Conservation (phyloP, 2,797 vertebrate species). For the Apogon talboti region DNA sequence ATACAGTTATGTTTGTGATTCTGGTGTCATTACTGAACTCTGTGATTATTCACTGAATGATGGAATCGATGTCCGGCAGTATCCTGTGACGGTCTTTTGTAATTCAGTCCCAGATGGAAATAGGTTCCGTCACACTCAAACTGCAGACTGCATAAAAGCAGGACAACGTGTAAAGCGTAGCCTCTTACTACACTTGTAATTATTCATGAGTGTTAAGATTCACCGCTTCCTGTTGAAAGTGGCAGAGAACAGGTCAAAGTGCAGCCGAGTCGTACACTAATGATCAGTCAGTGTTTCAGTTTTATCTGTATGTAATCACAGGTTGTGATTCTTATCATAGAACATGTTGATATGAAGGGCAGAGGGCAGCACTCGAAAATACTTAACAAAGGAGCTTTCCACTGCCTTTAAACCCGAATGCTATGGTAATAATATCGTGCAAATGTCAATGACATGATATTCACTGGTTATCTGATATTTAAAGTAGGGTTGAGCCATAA, state of each 20-base stretch:
- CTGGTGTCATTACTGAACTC: too few relatives aligned
- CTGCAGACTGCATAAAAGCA: not conserved
- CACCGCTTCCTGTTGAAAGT: not conserved
- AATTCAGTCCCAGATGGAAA: not conserved
- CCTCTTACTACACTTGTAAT: not conserved
- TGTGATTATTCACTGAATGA: not conserved
- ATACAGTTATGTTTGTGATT: too few relatives aligned
- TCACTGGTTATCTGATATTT: too few relatives aligned
- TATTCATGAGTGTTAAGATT: too few relatives aligned
- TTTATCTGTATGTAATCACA: not conserved
- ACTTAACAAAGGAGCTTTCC: too few relatives aligned
- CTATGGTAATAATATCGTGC: too few relatives aligned
- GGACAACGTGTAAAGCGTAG: not conserved
- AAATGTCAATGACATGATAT: too few relatives aligned
- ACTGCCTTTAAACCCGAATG: too few relatives aligned
- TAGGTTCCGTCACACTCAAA: not conserved
- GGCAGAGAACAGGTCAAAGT: conserved; percentile 1
- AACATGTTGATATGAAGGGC: not conserved
- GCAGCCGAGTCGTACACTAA: not conserved
- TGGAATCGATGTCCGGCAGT: not conserved
- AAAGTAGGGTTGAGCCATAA: too few relatives aligned
- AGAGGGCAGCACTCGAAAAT: not conserved
- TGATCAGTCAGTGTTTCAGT: not conserved
- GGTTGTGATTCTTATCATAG: not conserved
- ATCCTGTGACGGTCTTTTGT: not conserved